phyloP scores from a whole-genome alignment of 2,113 vertebrate genomes.

The Tetrax tetrax region DNA sequence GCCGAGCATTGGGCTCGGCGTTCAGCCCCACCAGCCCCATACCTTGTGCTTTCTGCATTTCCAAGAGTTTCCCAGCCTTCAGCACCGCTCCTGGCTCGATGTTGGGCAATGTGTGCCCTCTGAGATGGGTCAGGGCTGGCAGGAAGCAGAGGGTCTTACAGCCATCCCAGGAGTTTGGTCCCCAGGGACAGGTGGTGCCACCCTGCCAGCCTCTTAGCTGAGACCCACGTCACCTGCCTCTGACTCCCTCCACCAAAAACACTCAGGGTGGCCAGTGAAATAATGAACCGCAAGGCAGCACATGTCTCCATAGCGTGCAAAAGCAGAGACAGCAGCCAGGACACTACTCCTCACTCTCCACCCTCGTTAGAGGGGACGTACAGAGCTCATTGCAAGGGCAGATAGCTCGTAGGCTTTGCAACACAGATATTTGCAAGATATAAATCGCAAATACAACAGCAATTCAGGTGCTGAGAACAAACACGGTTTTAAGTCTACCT shows the following conservation, averaged over 20 bases:
- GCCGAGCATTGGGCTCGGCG: accelerated
- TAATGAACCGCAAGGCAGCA: accelerated
- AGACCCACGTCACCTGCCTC: not conserved
- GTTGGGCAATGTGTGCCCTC: accelerated
- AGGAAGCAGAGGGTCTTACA: not conserved
- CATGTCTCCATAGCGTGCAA: accelerated
- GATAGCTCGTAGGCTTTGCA: not conserved
- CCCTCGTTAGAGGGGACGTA: accelerated
- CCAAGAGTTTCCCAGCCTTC: not conserved
- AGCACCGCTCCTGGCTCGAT: accelerated
- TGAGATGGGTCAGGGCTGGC: too few relatives aligned
- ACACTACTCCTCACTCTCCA: not conserved
- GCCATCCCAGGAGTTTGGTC: not conserved
- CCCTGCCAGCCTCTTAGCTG: not conserved
- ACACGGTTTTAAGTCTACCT: not conserved
- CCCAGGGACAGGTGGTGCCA: not conserved
- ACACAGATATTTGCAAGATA: not conserved
- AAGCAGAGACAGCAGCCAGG: not conserved
- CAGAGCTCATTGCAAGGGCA: not conserved
- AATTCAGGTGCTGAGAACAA: not conserved
- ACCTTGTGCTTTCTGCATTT: not conserved
- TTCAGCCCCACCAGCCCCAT: not conserved
- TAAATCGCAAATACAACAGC: not conserved
- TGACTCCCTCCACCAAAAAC: not conserved
- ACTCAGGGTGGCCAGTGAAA: not conserved